Base-by-base conservation (phyloP, 2,113 vertebrate genomes). In the Embiotoca jacksoni region DNA sequence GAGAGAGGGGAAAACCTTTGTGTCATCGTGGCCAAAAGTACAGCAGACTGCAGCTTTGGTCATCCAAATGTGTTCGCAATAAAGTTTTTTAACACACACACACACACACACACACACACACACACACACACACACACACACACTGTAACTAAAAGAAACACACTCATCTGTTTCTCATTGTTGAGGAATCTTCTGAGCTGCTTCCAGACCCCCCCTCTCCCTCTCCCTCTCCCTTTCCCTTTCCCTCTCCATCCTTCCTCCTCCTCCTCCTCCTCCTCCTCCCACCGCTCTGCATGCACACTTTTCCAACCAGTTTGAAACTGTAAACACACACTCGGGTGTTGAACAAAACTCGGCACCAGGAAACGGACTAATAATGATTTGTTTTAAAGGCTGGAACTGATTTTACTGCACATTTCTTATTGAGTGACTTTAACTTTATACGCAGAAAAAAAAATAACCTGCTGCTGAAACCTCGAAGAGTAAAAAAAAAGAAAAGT, bases 81-180 rank as follows among this genome's bases (percentile, higher is more conserved):
- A 80, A 81, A 86, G 81, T 85, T 87, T 69, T 2, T n/a, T 71
- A 39, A 55, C 72, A 66, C 30, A 58, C 69, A 57, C 33, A 35
- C 72, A 75, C 72, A 68, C 30, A 58, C 70, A 57, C 33, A 35
- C 72, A 75, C 72, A 68, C 30, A 58, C 70, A 57, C 33, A 35
- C 72, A 75, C 72, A 68, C 30, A 58, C 70, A 57, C 33, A 35
- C 69, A 5, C 50, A 49, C 39, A 33, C 37, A 30, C 68, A 70
- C 58, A n/a, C 71, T 39, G 47, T 58, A 44, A 60, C 44, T 30
- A 13, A 47, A 75, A 55, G 72, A 89, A 23, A 80, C 75, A 72
- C 35, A 9, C 41, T 91, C 88, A 92, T 93, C 92, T 92, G 92
- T 70, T 93, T 91, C 78, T 91, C 74, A 84, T 93, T 90, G 86